phyloP scores from a whole-genome alignment of 2,888 invertebrate species.

The Gerosis bhagava region DNA sequence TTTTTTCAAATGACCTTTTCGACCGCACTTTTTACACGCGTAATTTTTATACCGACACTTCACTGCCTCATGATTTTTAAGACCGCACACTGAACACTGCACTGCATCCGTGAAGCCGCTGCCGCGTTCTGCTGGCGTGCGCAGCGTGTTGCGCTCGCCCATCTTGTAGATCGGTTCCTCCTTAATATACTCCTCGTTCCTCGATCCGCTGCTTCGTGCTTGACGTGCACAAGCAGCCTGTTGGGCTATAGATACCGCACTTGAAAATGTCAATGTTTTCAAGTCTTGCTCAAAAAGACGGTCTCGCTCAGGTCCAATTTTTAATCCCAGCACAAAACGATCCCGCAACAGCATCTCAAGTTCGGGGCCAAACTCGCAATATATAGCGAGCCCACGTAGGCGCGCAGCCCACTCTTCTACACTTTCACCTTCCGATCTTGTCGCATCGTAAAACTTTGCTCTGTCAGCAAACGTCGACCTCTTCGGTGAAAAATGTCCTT shows the following conservation, averaged over 20 bases:
- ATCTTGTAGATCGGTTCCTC: conserved; percentile 26
- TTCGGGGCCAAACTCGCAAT: conserved; percentile 25
- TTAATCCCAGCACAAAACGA: conserved; percentile 29
- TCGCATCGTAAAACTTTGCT: conserved; percentile 33
- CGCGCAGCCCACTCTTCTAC: conserved; percentile 33
- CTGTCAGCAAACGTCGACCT: conserved; percentile 31
- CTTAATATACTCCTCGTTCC: conserved; percentile 8
- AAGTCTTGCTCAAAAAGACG: conserved; percentile 27
- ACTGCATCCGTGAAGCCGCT: background rate
- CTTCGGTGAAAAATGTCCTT: conserved; percentile 31
- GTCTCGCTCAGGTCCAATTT: conserved; percentile 26
- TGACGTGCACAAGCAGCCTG: conserved; percentile 26
- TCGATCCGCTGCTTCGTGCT: no score
- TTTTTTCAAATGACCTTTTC: conserved; percentile 26
- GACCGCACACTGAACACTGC: conserved; percentile 21
- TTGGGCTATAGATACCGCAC: no score
- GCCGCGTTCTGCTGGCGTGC: background rate
- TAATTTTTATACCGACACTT: conserved; percentile 27
- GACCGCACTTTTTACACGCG: conserved; percentile 23
- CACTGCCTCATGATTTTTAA: conserved; percentile 17
- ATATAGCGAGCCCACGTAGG: conserved; percentile 28
- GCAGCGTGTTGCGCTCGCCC: background rate
- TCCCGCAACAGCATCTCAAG: conserved; percentile 26
- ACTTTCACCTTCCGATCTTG: conserved; percentile 20
- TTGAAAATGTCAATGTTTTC: background rate